phyloP scores from a whole-genome alignment of 2,888 invertebrate genomes.

The Willowsia nigromaculata region DNA sequence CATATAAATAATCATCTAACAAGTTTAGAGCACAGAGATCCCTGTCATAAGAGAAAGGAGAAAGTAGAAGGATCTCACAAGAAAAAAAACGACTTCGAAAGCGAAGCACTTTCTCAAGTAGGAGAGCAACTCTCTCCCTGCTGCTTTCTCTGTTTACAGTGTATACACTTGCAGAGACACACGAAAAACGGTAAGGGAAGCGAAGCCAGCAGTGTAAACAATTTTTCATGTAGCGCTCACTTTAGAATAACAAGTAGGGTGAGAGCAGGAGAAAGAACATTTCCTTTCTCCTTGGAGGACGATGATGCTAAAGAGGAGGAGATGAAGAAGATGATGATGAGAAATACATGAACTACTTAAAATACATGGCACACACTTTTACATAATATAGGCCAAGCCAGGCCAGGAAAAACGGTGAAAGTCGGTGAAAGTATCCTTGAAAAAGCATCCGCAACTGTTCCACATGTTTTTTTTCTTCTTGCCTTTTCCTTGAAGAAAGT shows the following conservation, averaged over 20 bases:
- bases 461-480: too few relatives aligned
- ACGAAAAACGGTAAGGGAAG: too few relatives aligned
- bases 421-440: not conserved
- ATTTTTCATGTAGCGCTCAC: conserved; percentile 18
- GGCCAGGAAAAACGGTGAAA: not conserved
- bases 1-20: not conserved
- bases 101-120: too few relatives aligned
- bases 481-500: too few relatives aligned
- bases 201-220: conserved; percentile 10
- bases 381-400: too few relatives aligned
- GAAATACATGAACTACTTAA: conserved; percentile 10
- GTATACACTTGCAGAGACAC: conserved; percentile 10
- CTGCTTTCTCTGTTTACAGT: not conserved
- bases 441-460: not conserved
- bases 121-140: not conserved
- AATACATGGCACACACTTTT: conserved; percentile 15
- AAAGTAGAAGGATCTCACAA: too few relatives aligned
- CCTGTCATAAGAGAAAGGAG: too few relatives aligned
- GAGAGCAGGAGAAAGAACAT: not conserved
- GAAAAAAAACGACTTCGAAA: too few relatives aligned
- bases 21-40: not conserved
- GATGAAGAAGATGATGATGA: not conserved
- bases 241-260: conserved; percentile 31
- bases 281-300: not conserved
- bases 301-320: not conserved